These are phyloP conservation scores for Parnassius smintheus DNA, from an alignment of 2,888 invertebrate genomes.

Conservation along the genomic window DNA sequence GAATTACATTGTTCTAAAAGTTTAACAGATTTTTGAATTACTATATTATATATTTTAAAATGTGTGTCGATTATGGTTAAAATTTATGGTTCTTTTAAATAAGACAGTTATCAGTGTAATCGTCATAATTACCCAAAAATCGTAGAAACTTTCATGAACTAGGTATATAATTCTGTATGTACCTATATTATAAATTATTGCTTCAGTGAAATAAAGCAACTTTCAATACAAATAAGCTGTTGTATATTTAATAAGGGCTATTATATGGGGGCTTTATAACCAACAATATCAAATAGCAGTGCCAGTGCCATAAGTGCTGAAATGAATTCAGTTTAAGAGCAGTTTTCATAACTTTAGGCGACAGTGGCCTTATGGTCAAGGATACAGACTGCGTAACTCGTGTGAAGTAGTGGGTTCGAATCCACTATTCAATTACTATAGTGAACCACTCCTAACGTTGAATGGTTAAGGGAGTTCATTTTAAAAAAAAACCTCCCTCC, in stretches of 20 bases:
- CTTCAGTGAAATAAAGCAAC: slow-evolving; percentile 67
- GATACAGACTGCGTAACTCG: too few relatives aligned
- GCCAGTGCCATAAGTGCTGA: too few relatives aligned
- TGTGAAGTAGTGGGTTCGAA: too few relatives aligned
- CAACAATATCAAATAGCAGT: too few relatives aligned
- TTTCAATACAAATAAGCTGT: slow-evolving; percentile 45
- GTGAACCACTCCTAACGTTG: too few relatives aligned
- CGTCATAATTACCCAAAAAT: slow-evolving; percentile 22
- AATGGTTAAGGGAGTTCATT: too few relatives aligned
- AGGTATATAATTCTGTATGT: slow-evolving; percentile 43
- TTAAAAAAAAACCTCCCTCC: too few relatives aligned
- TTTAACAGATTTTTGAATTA: slow-evolving; percentile 19
- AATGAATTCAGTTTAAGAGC: too few relatives aligned
- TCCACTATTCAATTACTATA: too few relatives aligned
- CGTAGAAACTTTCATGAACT: slow-evolving; percentile 34
- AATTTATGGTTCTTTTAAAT: slow-evolving; percentile 23
- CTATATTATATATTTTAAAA: slow-evolving; percentile 9
- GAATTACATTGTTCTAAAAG: slow-evolving; percentile 19
- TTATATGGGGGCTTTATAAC: too few relatives aligned
- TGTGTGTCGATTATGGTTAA: slow-evolving; percentile 17
- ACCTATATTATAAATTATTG: slow-evolving; percentile 57
- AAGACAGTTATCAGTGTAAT: slow-evolving; percentile 45
- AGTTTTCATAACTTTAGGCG: too few relatives aligned
- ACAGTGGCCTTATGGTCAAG: too few relatives aligned
- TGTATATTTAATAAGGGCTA: slow-evolving; percentile 1